phyloP scores from a whole-genome alignment of 2,113 vertebrate species.

The Protobothrops mucrosquamatus region DNA sequence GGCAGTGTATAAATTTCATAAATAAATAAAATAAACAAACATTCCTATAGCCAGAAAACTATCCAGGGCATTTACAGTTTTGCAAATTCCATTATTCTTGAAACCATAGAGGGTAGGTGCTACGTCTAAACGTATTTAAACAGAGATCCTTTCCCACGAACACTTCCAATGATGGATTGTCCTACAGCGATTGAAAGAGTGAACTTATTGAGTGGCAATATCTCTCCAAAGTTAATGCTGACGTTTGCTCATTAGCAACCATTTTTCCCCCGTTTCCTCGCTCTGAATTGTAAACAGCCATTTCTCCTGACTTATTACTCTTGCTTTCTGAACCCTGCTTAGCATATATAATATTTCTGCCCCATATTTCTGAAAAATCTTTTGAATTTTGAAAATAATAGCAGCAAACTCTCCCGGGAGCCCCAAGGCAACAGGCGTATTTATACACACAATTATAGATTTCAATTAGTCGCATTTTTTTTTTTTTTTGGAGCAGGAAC shows the following conservation, averaged over 20 bases:
- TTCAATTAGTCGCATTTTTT: constrained; percentile 67
- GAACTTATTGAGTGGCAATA: not conserved
- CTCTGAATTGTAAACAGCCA: not conserved
- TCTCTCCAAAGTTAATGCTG: not conserved
- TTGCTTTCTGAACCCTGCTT: not conserved
- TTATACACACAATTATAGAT: constrained; percentile 53
- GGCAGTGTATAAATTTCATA: not conserved
- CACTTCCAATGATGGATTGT: not conserved
- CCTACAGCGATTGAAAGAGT: not conserved
- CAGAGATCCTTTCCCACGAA: not conserved
- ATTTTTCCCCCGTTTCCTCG: not conserved
- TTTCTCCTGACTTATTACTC: constrained; percentile 19
- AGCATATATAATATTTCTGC: constrained; percentile 11
- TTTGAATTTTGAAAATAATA: constrained; percentile 5
- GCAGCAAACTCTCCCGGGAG: constrained; percentile 33
- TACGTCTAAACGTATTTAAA: not conserved
- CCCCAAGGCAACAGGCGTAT: constrained; percentile 43
- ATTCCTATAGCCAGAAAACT: not conserved
- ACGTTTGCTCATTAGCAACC: not conserved
- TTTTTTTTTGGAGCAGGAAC: constrained; percentile 40
- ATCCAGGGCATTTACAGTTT: not conserved
- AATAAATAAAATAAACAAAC: not conserved
- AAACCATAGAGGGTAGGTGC: not conserved
- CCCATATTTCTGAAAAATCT: not conserved
- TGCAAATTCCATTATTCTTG: not conserved